These are phyloP conservation scores for Sebastiscus tertius DNA, from an alignment of 2,797 vertebrate genomes.

Conservation along the genomic window DNA sequence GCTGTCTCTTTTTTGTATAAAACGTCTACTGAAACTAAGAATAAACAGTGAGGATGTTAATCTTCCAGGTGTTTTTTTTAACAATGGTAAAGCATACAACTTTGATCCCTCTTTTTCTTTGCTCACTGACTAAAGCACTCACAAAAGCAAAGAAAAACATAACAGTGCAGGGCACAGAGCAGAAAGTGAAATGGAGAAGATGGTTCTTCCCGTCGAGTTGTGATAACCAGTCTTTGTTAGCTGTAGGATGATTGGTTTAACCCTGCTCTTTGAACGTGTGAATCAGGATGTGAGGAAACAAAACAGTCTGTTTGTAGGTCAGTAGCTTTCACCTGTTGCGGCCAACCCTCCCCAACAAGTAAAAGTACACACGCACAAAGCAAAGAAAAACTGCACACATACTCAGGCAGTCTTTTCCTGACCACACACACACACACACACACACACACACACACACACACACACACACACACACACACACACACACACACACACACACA, in stretches of 20 bases:
- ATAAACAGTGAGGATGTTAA: not conserved
- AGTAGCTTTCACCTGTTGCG: constrained; percentile 52
- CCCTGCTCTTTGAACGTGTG: not conserved
- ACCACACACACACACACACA: constrained; percentile 4
- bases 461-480: constrained; percentile 2
- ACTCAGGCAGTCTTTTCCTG: constrained; percentile 21
- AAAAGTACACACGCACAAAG: not conserved
- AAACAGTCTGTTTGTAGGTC: constrained; percentile 14
- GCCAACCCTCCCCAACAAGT: constrained; percentile 13
- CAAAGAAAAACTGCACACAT: constrained; percentile 28
- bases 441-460: constrained; percentile 16
- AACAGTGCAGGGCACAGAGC: not conserved
- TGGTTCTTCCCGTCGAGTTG: not conserved
- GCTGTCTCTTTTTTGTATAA: not conserved
- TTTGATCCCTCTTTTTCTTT: not conserved
- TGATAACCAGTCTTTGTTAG: not conserved
- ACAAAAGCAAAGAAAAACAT: constrained; percentile 8
- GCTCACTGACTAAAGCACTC: constrained; percentile 10
- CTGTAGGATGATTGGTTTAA: constrained; percentile 24
- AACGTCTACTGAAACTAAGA: not conserved
- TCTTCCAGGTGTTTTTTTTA: constrained; percentile 4
- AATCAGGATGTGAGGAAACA: constrained; percentile 23
- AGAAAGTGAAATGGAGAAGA: constrained; percentile 12
- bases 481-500: constrained; percentile 17
- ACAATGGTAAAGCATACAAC: not conserved